Evolutionary conservation across 2,113 vertebrate species (phyloP), one percentile per base, ranked within the genome.

Genomic region (Perca flavescens): DNA sequence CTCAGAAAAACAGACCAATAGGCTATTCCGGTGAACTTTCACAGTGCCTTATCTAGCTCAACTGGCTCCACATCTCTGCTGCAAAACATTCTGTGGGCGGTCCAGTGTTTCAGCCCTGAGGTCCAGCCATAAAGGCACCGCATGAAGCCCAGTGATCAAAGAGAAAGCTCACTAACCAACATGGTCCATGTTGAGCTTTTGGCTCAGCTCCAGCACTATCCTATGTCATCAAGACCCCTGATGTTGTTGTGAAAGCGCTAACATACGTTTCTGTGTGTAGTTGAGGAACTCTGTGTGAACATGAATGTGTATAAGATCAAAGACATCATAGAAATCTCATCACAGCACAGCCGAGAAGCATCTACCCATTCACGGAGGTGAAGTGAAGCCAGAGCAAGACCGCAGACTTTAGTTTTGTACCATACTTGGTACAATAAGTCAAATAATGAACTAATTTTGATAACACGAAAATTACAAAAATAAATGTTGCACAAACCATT

Each of bases 71-170:
- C 78, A 66, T 86, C 69, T 80, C 57, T 71, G 12, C 85, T 74
- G 82, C 73, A 76, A 88, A 88, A 88, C 66, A 82, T 75, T 73
- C 58, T 84, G 86, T 88, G 79, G 79, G 70, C 81, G 60, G 80
- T 61, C 69, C 82, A 47, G 57, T 56, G 64, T 77, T 89, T 83
- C 61, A 65, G 65, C 70, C 50, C 66, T 7, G 70, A 88, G 78
- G 84, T 88, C 40, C 80, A 82, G 80, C 77, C 74, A 67, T 65
- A 62, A 78, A 60, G 77, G 87, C 89, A 70, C 91, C 60, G 11
- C 73, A 28, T 69, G 86, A 78, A 73, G 50, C 64, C 75, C 74
- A 28, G 53, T 73, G 86, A 92, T 94, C 90, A 91, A 92, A 93
- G 88, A 76, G 70, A 73, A 83, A 49, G 47, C 64, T 77, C 84